Percentiles rank a stretch among this genome's conserved stretches.
phyloP scores from a whole-genome alignment of 2,113 vertebrate genomes.

The Ophthalmolycus amberensis region DNA sequence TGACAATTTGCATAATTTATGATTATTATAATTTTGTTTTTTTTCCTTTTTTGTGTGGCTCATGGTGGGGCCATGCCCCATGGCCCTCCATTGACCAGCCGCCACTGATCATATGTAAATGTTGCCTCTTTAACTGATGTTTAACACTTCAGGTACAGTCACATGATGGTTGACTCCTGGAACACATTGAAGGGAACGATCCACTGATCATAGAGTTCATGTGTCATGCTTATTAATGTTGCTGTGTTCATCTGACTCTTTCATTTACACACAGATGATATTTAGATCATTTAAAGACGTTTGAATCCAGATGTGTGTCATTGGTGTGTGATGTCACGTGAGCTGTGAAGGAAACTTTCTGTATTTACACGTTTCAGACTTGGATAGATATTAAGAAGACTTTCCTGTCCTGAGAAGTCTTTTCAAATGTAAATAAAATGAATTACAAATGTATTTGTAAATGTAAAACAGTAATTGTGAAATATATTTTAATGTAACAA shows the following conservation, averaged over 20 bases:
- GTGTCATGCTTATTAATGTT: not conserved
- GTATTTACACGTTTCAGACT: not conserved
- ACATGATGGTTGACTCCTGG: slow-evolving; percentile 7
- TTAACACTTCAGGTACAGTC: slow-evolving; percentile 44
- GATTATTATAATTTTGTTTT: too few species aligned
- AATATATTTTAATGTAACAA: slow-evolving; percentile 29
- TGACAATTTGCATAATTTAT: too few species aligned
- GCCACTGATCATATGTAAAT: too few species aligned
- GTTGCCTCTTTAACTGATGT: not conserved
- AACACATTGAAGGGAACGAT: slow-evolving; percentile 36
- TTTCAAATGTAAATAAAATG: slow-evolving; percentile 50
- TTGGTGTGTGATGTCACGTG: too few species aligned
- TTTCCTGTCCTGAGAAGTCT: not conserved
- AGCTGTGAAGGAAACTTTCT: too few species aligned
- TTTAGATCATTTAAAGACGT: not conserved
- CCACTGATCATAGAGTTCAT: slow-evolving; percentile 12
- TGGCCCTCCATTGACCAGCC: too few species aligned
- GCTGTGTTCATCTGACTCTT: not conserved
- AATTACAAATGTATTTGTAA: slow-evolving; percentile 33
- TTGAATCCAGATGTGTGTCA: not conserved
- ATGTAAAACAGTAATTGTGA: slow-evolving; percentile 41
- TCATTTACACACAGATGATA: not conserved
- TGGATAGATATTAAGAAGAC: not conserved
- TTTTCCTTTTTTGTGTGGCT: too few species aligned
- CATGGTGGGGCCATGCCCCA: too few species aligned